Conservation (phyloP, 2,888 invertebrate genomes). For the Sarcophaga rosellei region DNA sequence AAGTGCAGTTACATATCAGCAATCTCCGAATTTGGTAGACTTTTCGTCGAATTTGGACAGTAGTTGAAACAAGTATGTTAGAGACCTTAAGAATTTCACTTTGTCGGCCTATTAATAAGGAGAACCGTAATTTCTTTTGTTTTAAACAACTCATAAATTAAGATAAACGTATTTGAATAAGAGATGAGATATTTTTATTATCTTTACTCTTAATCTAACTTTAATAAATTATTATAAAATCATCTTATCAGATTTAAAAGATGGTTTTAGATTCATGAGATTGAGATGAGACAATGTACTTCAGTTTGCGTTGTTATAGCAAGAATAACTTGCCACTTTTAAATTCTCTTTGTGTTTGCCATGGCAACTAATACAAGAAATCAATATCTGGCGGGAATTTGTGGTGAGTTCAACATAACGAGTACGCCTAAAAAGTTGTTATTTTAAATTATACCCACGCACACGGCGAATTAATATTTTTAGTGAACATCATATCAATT, state of each 20-base stretch:
- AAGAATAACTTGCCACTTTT: neutral
- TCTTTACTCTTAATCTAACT: neutral
- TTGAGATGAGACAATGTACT: neutral
- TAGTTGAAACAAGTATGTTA: no score
- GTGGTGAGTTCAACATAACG: slow-evolving; percentile 75
- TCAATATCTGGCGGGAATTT: slow-evolving; percentile 77
- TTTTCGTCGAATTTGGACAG: no score
- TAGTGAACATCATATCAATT: slow-evolving; percentile 76
- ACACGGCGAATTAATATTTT: neutral
- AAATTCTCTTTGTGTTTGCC: neutral
- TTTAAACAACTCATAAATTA: neutral
- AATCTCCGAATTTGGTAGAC: no score
- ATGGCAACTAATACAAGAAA: slow-evolving; percentile 67
- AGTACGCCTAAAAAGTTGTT: neutral
- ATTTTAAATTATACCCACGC: neutral
- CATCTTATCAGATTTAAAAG: neutral
- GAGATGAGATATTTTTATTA: neutral
- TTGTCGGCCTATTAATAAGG: no score
- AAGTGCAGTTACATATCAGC: no score
- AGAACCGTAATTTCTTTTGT: neutral
- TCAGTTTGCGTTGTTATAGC: no score
- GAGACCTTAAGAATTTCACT: no score
- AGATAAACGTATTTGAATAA: neutral
- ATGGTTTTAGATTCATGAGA: neutral
- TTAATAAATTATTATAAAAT: neutral